Evolutionary conservation across 2,888 invertebrate genomes (phyloP), one percentile per base, ranked within the genome.

Genomic region (Spisula subtruncata): DNA sequence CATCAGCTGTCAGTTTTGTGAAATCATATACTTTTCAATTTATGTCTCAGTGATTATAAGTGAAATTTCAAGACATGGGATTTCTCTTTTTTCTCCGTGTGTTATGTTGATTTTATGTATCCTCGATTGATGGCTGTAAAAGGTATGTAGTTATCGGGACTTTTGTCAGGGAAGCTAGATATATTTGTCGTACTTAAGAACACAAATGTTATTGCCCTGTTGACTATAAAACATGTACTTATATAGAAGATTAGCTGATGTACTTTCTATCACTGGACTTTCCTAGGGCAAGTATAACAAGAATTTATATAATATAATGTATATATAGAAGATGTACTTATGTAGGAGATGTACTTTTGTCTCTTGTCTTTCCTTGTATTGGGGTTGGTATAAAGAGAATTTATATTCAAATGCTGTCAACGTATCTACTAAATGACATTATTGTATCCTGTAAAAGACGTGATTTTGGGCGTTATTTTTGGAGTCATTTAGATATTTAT

Each of bases 41-140:
- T 75, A 14, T 16, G 16, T 75, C 29, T 32, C 1, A 32, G 35
- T 75, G 25, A 75, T 75, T 75, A 75, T 75, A 32, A 75, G 75
- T 75, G 75, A 75, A 75, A 75, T 75, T 75, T 75, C 18, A 75
- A 32, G 75, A 16, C 75, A 35, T 75, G 75, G 75, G 75, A 75
- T 75, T 75, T 81, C 16, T n/a, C 80, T 48, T 85, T 85, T n/a
- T 81, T 86, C 41, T 87, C 54, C 71, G 29, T 18, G 41, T 35
- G 5, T 6, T 66, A 4, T 12, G n/a, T 66, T 25, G 25, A 25
- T 66, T 66, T 66, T 66, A 66, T 66, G 25, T 66, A 25, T 66
- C 60, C 60, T 25, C n/a, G n/a, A n/a, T 10, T 66, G n/a, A n/a
- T 25, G 60, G 60, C 60, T 25, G 60, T 66, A 66, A 66, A n/a